Conservation (phyloP, 2,113 vertebrate species). For the Aptenodytes patagonicus region DNA sequence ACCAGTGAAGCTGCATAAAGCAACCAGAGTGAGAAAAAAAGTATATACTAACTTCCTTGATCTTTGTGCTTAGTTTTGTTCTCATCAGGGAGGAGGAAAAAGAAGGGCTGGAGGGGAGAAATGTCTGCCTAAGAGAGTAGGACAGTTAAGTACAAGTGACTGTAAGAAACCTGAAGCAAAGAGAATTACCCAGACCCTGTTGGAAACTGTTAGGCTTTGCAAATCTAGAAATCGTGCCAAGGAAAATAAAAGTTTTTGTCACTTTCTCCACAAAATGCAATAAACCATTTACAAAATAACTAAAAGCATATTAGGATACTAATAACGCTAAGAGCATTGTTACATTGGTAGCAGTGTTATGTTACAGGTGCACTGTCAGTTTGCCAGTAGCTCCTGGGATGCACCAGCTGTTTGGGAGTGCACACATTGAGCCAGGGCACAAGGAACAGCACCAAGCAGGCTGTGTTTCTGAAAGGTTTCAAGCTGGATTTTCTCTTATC, state of each 20-base stretch:
- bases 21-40: not conserved
- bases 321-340: not conserved
- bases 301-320: not conserved
- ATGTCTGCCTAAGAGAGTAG: not conserved
- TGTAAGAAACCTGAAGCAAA: not conserved
- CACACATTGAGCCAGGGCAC: not conserved
- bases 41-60: not conserved
- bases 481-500: not conserved
- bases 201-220: not conserved
- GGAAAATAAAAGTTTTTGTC: not conserved
- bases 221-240: not conserved
- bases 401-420: not conserved
- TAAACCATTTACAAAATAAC: not conserved
- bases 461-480: not conserved
- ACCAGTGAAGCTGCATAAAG: not conserved
- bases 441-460: accelerated
- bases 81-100: not conserved
- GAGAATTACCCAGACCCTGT: not conserved
- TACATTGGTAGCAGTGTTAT: too few species aligned
- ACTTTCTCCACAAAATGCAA: not conserved
- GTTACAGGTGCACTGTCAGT: not conserved
- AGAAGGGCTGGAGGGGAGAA: accelerated
- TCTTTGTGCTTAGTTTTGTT: not conserved
- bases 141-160: not conserved
- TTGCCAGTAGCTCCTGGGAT: not conserved